Base-by-base conservation (phyloP, 2,797 vertebrate genomes). In the Acrossocheilus wenchowensis region DNA sequence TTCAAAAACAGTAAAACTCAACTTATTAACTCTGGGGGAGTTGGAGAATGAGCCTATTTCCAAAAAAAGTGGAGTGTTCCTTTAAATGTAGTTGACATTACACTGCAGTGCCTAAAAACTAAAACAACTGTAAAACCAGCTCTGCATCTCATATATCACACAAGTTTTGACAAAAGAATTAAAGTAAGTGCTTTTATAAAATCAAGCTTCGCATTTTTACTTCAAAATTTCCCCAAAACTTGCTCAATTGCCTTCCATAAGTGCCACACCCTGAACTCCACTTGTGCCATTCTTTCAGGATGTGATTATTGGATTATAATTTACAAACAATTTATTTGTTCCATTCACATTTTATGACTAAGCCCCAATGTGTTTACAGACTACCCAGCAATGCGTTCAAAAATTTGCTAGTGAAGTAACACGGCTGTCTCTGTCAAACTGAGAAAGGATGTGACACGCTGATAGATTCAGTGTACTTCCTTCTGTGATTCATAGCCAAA, bases 391-490 rank as follows among this genome's bases (percentile, higher is more conserved):
- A 39, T 54, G 4, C 14, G 12, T 69, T 26, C 10, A 12, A 62
- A 62, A 34, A 74, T 60, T 0, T 45, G n/a, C 8, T 21, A 9
- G 17, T n/a, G 71, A 62, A 30, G 36, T 15, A 39, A 43, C 4
- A 30, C 36, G 6, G 14, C 57, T 3, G 15, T 80, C n/a, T 79
- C 41, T 26, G 7, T 45, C n/a, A 66, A 34, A 34, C 4, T n/a
- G 45, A 82, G 30, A 69, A 36, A 54, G 64, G 43, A 82, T 54
- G 66, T 71, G 19, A 52, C 43, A 81, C 6, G n/a, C n/a, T 62
- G n/a, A 43, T 7, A 62, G 23, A 64, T 2, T 62, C 7, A 45
- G 57, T 21, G 39, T 8, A 14, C 62, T 52, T 69, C 62, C 79
- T 52, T 50, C 30, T 68, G 11, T 39, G 80, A 52, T 54, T 71